Evolutionary conservation across 1,140 invertebrate genomes (phyloP).

Genomic region (Drosophila baimaii): DNA sequence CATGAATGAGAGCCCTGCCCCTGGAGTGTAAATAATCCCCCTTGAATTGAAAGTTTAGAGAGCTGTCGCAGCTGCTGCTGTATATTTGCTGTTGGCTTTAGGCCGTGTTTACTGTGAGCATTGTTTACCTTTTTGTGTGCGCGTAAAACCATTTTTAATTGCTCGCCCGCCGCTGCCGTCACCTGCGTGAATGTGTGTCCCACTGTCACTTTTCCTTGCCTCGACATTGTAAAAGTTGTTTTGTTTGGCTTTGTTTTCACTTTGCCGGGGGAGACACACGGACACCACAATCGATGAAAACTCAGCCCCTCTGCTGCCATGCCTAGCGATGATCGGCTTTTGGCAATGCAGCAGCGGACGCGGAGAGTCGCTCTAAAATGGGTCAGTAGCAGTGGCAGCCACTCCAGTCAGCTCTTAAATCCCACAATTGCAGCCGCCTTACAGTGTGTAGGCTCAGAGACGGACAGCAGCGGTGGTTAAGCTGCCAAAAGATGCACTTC

Average conservation of each 20-base stretch:
- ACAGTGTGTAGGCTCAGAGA: not conserved
- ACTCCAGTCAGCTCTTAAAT: constrained; percentile 7
- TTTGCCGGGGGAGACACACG: constrained; percentile 10
- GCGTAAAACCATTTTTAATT: constrained; percentile 60
- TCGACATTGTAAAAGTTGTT: constrained; percentile 75
- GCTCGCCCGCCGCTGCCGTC: constrained; percentile 16
- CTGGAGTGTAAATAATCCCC: not conserved
- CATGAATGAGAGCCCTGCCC: too few relatives aligned
- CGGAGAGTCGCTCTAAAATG: constrained; percentile 28
- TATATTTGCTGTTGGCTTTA: not conserved
- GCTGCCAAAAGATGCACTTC: constrained; percentile 4
- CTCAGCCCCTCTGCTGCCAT: too few relatives aligned
- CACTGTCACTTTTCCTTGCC: constrained; percentile 73
- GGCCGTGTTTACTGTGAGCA: constrained; percentile 10
- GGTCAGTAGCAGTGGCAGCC: constrained; percentile 23
- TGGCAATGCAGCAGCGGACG: constrained; percentile 32
- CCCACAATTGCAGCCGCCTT: constrained; percentile 5
- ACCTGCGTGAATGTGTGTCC: too few relatives aligned
- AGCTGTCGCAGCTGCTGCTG: not conserved
- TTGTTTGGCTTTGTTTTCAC: constrained; percentile 75
- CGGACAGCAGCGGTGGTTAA: constrained; percentile 5
- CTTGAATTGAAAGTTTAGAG: constrained; percentile 7
- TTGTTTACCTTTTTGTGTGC: constrained; percentile 46
- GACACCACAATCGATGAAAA: constrained; percentile 20
- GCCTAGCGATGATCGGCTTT: constrained; percentile 26